Evolutionary conservation across 2,888 invertebrate genomes (phyloP).

Genomic region (Apoderus coryli): DNA sequence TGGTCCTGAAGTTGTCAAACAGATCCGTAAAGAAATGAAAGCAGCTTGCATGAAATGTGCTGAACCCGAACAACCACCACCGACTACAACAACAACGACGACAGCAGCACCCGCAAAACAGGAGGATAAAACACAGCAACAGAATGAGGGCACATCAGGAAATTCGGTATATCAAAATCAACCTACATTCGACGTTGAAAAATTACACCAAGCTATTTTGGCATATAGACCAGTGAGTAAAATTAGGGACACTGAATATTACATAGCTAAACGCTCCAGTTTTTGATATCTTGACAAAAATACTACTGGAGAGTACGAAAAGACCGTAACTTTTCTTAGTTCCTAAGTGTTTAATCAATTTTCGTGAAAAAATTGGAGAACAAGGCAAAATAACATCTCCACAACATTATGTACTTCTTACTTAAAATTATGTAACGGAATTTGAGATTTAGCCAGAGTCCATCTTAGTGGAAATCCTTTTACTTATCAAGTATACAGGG

Average conservation of each 20-base stretch:
- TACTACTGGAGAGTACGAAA: no score
- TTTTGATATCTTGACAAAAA: no score
- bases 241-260: no score
- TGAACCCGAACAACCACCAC: constrained; percentile 33
- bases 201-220: constrained; percentile 40
- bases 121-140: constrained; percentile 11
- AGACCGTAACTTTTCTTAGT: no score
- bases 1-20: constrained; percentile 49
- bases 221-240: constrained; percentile 37
- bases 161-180: constrained; percentile 14
- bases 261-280: neutral
- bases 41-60: constrained; percentile 51
- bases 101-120: constrained; percentile 12
- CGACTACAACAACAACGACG: constrained; percentile 15
- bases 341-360: no score
- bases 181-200: constrained; percentile 33
- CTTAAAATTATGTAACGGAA: no score
- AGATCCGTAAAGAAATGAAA: constrained; percentile 52
- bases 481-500: no score
- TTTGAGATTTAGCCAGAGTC: no score
- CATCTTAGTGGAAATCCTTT: no score
- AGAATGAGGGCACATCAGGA: constrained; percentile 13
- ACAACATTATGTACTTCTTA: no score
- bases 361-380: no score
- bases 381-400: no score